Base-by-base conservation (phyloP, 2,113 vertebrate genomes). In the Tricholaema leucomelas region DNA sequence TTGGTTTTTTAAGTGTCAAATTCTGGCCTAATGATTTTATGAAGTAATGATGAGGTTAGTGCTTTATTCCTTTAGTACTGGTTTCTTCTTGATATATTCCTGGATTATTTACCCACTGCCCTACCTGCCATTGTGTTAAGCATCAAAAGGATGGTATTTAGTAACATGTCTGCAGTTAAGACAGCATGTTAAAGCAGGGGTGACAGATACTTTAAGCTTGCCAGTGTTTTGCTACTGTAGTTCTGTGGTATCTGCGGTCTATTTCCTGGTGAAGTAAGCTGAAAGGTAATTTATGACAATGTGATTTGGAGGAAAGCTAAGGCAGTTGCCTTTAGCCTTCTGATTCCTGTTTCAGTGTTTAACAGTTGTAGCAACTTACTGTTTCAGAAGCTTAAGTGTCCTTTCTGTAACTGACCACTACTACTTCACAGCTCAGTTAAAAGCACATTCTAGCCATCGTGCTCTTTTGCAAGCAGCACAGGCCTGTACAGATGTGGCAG, bases 401-500 rank as follows among this genome's bases (percentile, higher is more conserved):
- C 31, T 46, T 69, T 54, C 80, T 70, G 35, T 70, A 55, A 46
- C 48, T 54, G 48, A 13, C 60, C 52, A 0, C 24, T n/a, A 50
- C 46, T 31, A 28, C 21, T 81, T 77, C 52, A 50, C 36, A n/a
- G 73, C 54, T 36, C 19, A 6, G 33, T 74, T 33, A 64, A 21
- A 89, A 75, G 25, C 6, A 8, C 8, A 4, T 55, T 78, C 16
- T n/a, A 44, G 35, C 30, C 44, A 52, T 25, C 25, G 2, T 19
- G 1, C 48, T 64, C 13, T 21, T 38, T 18, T 67, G 76, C 12
- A 58, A 48, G 67, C 30, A 48, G 24, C 33, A n/a, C n/a, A 8
- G 19, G 12, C 3, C 0, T 3, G 10, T 78, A 35, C 25, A 30
- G 27, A 2, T 40, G 19, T 52, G 35, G 67, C 27, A 19, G 2